phyloP scores from a whole-genome alignment of 2,888 invertebrate species.

The Lypha dubia region DNA sequence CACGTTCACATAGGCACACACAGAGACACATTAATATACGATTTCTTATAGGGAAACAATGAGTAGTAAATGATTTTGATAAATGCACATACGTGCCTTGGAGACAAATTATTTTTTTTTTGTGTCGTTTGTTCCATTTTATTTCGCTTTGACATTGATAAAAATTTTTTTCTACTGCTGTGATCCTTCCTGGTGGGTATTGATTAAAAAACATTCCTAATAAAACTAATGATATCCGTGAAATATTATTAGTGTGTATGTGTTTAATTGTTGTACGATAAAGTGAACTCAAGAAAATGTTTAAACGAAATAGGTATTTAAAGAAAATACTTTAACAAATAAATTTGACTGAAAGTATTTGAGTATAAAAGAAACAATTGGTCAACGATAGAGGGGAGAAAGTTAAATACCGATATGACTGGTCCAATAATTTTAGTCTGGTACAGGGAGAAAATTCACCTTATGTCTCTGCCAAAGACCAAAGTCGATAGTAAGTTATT shows the following conservation, averaged over 20 bases:
- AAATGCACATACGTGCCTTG: constrained; percentile 71
- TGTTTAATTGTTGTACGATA: background rate
- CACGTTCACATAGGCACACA: background rate
- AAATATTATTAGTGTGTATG: constrained; percentile 26
- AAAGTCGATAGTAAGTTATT: too few species aligned
- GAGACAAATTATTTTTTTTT: constrained; percentile 50
- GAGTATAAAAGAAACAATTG: background rate
- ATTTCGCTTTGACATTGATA: constrained; percentile 42
- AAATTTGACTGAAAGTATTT: background rate
- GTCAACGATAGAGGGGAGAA: background rate
- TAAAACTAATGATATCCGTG: constrained; percentile 65
- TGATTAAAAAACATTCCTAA: constrained; percentile 16
- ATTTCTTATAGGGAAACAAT: constrained; percentile 61
- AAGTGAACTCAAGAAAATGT: constrained; percentile 2
- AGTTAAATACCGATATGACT: too few species aligned
- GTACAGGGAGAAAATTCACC: too few species aligned
- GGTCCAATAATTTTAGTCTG: too few species aligned
- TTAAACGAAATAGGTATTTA: background rate
- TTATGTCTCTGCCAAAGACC: too few species aligned
- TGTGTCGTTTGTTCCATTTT: constrained; percentile 6
- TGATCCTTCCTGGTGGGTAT: constrained; percentile 28
- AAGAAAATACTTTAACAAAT: background rate
- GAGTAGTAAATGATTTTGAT: constrained; percentile 72
- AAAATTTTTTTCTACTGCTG: constrained; percentile 20
- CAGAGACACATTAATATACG: constrained; percentile 38